Evolutionary conservation across 2,888 invertebrate genomes (phyloP).

Genomic region (Pyrochroa serraticornis): DNA sequence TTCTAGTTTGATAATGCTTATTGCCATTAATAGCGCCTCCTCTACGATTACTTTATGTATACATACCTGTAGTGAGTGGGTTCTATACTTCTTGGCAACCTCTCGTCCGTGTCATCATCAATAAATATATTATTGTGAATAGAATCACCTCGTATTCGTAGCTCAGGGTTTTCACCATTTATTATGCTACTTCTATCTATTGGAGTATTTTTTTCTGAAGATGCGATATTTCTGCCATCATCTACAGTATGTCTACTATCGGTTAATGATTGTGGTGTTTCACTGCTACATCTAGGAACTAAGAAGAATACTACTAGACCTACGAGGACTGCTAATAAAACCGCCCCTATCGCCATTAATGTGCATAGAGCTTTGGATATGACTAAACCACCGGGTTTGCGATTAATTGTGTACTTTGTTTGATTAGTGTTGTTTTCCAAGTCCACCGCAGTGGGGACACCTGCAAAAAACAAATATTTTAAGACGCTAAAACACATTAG

Average conservation of each 20-base stretch:
- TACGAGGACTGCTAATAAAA: constrained; percentile 51
- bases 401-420: constrained; percentile 56
- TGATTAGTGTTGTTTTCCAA: constrained; percentile 54
- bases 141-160: constrained; percentile 20
- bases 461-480: constrained; percentile 42
- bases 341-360: constrained; percentile 52
- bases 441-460: constrained; percentile 54
- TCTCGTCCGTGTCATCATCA: constrained; percentile 39
- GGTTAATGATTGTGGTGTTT: constrained; percentile 9
- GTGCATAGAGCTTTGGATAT: constrained; percentile 53
- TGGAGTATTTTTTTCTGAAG: constrained; percentile 20
- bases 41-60: neutral
- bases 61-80: constrained; percentile 53
- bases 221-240: constrained; percentile 7
- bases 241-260: constrained; percentile 5
- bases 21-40: neutral
- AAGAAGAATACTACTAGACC: constrained; percentile 53
- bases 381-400: constrained; percentile 43
- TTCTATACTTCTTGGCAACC: constrained; percentile 48
- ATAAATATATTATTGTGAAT: constrained; percentile 1
- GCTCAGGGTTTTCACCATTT: constrained; percentile 12
- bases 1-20: neutral
- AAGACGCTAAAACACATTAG: neutral
- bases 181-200: constrained; percentile 19
- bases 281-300: constrained; percentile 46